Base-by-base conservation (phyloP, 2,797 vertebrate species). In the Psittacula derbiana region DNA sequence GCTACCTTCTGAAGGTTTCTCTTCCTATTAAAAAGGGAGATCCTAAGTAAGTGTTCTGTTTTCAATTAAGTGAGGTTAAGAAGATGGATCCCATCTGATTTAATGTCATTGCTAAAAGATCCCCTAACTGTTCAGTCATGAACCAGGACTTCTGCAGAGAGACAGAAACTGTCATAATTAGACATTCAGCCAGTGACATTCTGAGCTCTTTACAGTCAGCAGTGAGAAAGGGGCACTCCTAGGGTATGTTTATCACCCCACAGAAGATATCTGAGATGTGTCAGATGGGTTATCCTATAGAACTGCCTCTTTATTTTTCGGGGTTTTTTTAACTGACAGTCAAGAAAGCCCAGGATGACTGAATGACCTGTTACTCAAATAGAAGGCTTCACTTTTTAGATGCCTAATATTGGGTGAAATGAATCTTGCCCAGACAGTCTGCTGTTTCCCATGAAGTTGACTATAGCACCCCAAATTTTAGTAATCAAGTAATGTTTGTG, bases 1-100 rank as follows among this genome's bases (percentile, higher is more conserved):
- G 8, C 47, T 52, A 28, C 8, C 10, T 86, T 80, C 40, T 78
- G 61, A 49, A 85, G 47, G 1, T 18, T 88, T 46, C 7, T 65
- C 7, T 88, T 44, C 13, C 19, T 43, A 8, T 21, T 47, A n/a
- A 88, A 83, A 6, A n/a, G 10, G 4, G 14, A 15, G 10, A 86
- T 67, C 19, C 17, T n/a, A 27, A 1, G 0, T n/a, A 27, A 1
- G 0, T 38, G 6, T 8, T 57, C 13, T 67, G 1, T 40, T 76
- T 86, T 60, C 30, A 83, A 25, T 47, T 11, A 31, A 64, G 5
- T 20, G 16, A 62, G 50, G 6, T 44, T 60, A 58, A 9, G 20
- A n/a, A 71, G 11, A 47, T 12, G 21, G 25, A 67, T 38, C 4
- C 20, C 41, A 40, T 3, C 5, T 49, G 16, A 7, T 72, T 73